Percentiles rank a stretch among this genome's conserved stretches.
phyloP scores from a whole-genome alignment of 2,113 vertebrate species.

The Bambusicola thoracicus region DNA sequence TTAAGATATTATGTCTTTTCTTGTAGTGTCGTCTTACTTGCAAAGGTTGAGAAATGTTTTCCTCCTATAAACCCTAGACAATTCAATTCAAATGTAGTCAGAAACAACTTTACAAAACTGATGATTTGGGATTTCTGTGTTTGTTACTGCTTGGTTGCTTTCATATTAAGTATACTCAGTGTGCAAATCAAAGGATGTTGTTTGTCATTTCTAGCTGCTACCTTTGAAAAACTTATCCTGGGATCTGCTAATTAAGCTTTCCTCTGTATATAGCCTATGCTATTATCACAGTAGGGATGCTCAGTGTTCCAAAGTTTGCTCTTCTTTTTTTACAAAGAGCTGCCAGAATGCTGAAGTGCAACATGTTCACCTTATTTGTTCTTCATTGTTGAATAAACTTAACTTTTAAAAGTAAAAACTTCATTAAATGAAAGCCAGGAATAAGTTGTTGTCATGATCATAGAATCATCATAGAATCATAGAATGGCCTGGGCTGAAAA shows the following conservation, averaged over 20 bases:
- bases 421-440: not conserved
- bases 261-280: not conserved
- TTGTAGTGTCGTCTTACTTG: not conserved
- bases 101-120: not conserved
- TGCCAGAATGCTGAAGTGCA: not conserved
- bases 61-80: not conserved
- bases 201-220: not conserved
- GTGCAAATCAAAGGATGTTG: not conserved
- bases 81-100: not conserved
- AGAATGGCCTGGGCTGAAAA: too few relatives aligned
- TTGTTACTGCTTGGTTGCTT: not conserved
- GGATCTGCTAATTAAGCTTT: not conserved
- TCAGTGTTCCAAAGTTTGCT: not conserved
- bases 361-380: not conserved
- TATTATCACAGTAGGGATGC: not conserved
- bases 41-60: not conserved
- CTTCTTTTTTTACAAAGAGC: not conserved
- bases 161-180: not conserved
- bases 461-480: too few relatives aligned
- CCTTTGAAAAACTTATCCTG: not conserved
- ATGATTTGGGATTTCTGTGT: not conserved
- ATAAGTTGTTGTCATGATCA: rapidly evolving
- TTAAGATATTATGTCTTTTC: not conserved
- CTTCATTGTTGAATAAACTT: not conserved
- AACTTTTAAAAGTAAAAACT: not conserved